phyloP scores from a whole-genome alignment of 2,888 invertebrate genomes.

The Tuta absoluta region DNA sequence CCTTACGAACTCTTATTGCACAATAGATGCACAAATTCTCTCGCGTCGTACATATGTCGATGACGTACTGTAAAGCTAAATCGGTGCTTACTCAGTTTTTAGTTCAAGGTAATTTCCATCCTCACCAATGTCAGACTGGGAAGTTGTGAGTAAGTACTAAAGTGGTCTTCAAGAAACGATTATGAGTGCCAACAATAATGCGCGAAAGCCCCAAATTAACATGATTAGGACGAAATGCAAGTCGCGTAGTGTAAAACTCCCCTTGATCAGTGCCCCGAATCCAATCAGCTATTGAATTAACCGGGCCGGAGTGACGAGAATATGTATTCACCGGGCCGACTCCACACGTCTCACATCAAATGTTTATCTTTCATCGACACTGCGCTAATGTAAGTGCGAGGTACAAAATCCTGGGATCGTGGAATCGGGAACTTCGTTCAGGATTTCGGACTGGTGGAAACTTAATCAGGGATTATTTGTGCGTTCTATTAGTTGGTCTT shows the following conservation, averaged over 20 bases:
- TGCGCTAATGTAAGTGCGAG: constrained; percentile 72
- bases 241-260: constrained; percentile 60
- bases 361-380: constrained; percentile 79
- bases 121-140: too few relatives aligned
- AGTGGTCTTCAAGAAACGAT: too few relatives aligned
- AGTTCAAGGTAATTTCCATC: too few relatives aligned
- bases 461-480: neutral
- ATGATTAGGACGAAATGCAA: constrained; percentile 18
- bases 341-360: constrained; percentile 64
- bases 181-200: neutral
- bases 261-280: constrained; percentile 75
- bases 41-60: too few relatives aligned
- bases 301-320: constrained; percentile 78
- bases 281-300: constrained; percentile 82
- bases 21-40: too few relatives aligned
- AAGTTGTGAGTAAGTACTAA: too few relatives aligned
- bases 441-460: neutral
- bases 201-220: too few relatives aligned
- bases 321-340: constrained; percentile 72
- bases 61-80: too few relatives aligned
- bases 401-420: constrained; percentile 42
- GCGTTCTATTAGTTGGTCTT: neutral
- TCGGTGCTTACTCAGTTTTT: too few relatives aligned
- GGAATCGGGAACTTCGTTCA: neutral
- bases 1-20: too few relatives aligned